Percentiles rank a stretch among this genome's conserved stretches.
Evolutionary conservation across 2,888 invertebrate species (phyloP).

Genomic region (Nephrocerus scutellatus): DNA sequence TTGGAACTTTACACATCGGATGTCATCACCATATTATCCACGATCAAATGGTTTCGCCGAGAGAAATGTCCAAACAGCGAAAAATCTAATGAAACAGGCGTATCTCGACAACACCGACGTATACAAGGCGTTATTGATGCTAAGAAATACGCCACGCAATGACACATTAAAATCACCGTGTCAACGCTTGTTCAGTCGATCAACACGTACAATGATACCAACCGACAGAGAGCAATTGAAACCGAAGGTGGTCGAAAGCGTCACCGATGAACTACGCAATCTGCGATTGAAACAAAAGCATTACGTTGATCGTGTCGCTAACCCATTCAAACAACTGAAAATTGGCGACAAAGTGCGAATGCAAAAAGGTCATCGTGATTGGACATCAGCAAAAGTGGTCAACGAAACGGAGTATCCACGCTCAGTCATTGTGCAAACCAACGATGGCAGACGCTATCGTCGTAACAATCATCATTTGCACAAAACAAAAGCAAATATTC

Average conservation of each 20-base stretch:
- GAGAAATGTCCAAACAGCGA: no score
- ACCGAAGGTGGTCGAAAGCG: slow-evolving; percentile 23
- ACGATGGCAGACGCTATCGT: slow-evolving; percentile 10
- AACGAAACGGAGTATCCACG: slow-evolving; percentile 12
- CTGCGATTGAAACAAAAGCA: slow-evolving; percentile 13
- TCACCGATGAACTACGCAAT: slow-evolving; percentile 8
- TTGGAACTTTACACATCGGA: no score
- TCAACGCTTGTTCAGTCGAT: no score
- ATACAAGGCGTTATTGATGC: no score
- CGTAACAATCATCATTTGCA: slow-evolving; percentile 9
- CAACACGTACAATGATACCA: slow-evolving; percentile 14
- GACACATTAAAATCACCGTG: no score
- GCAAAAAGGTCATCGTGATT: slow-evolving; percentile 12
- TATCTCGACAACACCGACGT: no score
- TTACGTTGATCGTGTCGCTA: slow-evolving; percentile 9
- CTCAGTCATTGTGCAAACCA: slow-evolving; percentile 16
- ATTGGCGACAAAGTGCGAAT: slow-evolving; percentile 11
- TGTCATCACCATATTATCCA: no score
- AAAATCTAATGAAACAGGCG: no score
- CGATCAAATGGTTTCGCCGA: no score
- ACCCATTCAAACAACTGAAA: slow-evolving; percentile 2
- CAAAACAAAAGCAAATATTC: slow-evolving; percentile 1
- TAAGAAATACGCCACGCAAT: no score
- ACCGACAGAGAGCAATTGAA: slow-evolving; percentile 5
- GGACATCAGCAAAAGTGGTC: slow-evolving; percentile 11